phyloP scores from a whole-genome alignment of 37 sponge, comb jelly and placozoan genomes.

The Cliona cf. orientalis region DNA sequence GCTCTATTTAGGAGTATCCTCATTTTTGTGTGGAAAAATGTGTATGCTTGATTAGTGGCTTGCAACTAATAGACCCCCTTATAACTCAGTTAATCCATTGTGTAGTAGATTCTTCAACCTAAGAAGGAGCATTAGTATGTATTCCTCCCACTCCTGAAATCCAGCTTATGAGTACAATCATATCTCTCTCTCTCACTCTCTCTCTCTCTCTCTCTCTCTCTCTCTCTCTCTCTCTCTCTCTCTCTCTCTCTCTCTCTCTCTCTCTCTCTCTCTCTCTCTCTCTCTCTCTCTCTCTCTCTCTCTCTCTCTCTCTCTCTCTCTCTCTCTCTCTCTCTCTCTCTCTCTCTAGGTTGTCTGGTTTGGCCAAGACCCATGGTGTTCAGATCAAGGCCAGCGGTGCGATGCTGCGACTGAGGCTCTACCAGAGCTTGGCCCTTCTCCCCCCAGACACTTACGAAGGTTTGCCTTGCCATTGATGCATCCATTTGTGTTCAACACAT shows the following conservation, averaged over 20 bases:
- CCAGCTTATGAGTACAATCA: too few relatives aligned
- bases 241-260: constrained; percentile 12
- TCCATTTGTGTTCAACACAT: not conserved
- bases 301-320: constrained; percentile 3
- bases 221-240: not conserved
- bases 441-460: constrained; percentile 78
- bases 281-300: not conserved
- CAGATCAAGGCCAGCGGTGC: constrained; percentile 88
- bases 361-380: constrained; percentile 72
- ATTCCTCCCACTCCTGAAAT: too few relatives aligned
- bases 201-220: constrained; percentile 5
- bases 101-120: not conserved
- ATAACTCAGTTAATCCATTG: too few relatives aligned
- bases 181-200: not conserved
- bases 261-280: not conserved
- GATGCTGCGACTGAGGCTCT: constrained; percentile 81
- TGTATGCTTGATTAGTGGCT: too few relatives aligned
- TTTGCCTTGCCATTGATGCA: constrained; percentile 2
- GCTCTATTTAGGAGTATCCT: too few relatives aligned
- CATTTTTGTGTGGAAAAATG: too few relatives aligned
- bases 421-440: constrained; percentile 61
- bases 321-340: not conserved
- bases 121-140: not conserved
- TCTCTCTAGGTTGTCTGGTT: constrained; percentile 29
- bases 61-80: too few relatives aligned